Evolutionary conservation across 2,797 vertebrate species (phyloP), one percentile per base, ranked within the genome.

Genomic region (Sebastes aleutianus): DNA sequence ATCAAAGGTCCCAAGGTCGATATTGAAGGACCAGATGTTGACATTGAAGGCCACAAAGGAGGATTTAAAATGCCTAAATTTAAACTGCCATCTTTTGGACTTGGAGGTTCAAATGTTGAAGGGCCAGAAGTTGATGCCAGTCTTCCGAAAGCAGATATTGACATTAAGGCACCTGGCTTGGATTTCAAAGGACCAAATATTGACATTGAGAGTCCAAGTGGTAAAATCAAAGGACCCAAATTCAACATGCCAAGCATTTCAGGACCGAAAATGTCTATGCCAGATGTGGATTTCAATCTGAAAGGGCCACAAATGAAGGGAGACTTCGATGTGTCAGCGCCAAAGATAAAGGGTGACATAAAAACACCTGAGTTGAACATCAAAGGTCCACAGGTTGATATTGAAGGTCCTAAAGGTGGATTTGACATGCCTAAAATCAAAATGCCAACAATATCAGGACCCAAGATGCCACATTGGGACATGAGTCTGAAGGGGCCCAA

Each of bases 341-440:
- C 87, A 39, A 82, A 74, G 6, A 12, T 84, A 1, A 26, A 85
- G 7, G 78, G 76, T 3, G 81, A 71, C 3, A 32, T 89, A 0
- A 18, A 82, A 65, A 2, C 50, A 6, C 83, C 85, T 16, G 20
- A 76, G 2, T 1, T 76, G 0, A 32, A 32, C 13, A 57, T 84
- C 5, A 34, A 77, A 57, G 63, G 26, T 5, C 79, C 83, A 57
- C 14, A 68, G 18, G 6, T 79, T 34, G 43, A 77, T 3, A 53
- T 85, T 22, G 65, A 65, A 1, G 43, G 78, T 0, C 26, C 24
- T 53, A 56, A 92, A 71, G 90, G 93, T 63, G 88, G 94, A 58
- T 71, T 86, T 5, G 39, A 96, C 94, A 74, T 93, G 93, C 39
- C 77, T 0, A 97, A 96, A 88, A 90, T 96, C 24, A 96, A 39